A percentile compares a stretch with the other conserved stretches of the same genome.
Evolutionary conservation across 2,113 vertebrate species (phyloP).

Genomic region (Elaphurus davidianus): DNA sequence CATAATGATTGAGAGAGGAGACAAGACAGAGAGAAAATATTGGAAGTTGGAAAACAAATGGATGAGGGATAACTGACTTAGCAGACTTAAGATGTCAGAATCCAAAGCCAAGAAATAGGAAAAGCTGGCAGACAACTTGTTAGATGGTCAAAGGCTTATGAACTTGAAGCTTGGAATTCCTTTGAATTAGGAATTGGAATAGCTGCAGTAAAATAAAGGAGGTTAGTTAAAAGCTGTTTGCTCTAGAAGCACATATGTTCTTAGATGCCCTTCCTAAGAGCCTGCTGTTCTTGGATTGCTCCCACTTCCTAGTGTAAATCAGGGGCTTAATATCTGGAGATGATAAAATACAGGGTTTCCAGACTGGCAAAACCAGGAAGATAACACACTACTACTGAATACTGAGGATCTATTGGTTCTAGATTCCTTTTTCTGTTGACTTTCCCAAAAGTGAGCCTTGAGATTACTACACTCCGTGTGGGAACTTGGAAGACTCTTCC

Average conservation of each 20-base stretch:
- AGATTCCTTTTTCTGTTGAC: background rate
- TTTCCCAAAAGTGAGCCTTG: background rate
- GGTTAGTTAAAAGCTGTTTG: background rate
- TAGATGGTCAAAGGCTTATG: background rate
- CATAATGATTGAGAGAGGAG: background rate
- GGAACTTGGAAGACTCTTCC: background rate
- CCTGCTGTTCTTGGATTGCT: background rate
- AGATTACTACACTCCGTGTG: background rate
- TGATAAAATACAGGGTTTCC: background rate
- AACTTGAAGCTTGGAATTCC: background rate
- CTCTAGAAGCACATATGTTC: background rate
- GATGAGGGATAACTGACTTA: background rate
- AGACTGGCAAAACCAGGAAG: background rate
- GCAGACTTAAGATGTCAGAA: background rate
- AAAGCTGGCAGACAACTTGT: background rate
- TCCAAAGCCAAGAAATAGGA: background rate
- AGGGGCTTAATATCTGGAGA: background rate
- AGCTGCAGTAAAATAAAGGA: background rate
- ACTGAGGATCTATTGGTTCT: background rate
- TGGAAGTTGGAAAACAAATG: background rate
- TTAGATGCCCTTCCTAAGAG: background rate
- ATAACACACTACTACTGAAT: background rate
- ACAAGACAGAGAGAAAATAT: background rate
- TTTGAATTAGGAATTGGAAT: background rate
- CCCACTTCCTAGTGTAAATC: background rate